Conservation (phyloP, 2,113 vertebrate species). For the Nanorana parkeri region DNA sequence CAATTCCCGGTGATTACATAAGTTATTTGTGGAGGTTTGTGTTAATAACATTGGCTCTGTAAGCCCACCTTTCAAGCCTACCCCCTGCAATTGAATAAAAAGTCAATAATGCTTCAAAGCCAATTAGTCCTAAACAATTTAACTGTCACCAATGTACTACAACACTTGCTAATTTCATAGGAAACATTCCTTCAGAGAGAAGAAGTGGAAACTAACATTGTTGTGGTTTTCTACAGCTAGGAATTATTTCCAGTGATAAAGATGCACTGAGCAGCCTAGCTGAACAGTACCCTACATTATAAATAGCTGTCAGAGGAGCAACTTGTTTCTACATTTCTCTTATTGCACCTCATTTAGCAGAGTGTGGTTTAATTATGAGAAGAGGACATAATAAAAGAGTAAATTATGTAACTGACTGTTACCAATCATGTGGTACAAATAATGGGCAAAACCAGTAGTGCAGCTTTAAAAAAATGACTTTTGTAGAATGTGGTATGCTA, state of each 20-base stretch:
- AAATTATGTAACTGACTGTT: too few relatives aligned
- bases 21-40: too few relatives aligned
- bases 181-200: not conserved
- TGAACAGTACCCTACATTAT: not conserved
- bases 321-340: not conserved
- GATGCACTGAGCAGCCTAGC: not conserved
- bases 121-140: slow-evolving; percentile 26
- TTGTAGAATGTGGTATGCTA: too few relatives aligned
- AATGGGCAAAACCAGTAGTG: too few relatives aligned
- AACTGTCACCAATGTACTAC: slow-evolving; percentile 7
- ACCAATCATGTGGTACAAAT: too few relatives aligned
- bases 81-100: not conserved
- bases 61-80: not conserved
- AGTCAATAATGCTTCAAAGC: slow-evolving; percentile 9
- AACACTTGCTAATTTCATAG: slow-evolving; percentile 21
- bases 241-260: slow-evolving; percentile 13
- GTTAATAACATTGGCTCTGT: too few relatives aligned
- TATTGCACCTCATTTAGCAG: not conserved
- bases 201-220: not conserved
- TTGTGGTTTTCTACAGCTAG: not conserved
- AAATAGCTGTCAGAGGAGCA: not conserved
- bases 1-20: too few relatives aligned
- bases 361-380: not conserved
- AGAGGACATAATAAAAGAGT: not conserved
- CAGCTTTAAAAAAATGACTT: too few relatives aligned